These are phyloP conservation scores for Nymphicus hollandicus DNA, from an alignment of 2,113 vertebrate species.

Conservation along the genomic window DNA sequence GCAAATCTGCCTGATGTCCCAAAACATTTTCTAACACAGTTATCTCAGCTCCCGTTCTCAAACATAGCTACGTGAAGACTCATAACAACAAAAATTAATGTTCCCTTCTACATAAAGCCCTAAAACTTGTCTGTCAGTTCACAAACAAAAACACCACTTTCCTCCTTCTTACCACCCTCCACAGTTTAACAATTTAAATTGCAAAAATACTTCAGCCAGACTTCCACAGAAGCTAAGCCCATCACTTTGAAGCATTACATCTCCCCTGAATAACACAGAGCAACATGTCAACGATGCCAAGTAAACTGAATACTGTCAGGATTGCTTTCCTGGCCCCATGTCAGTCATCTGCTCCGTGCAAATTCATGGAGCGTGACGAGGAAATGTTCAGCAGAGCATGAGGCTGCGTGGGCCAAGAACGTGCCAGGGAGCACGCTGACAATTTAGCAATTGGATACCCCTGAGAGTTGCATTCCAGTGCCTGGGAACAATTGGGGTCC, in stretches of 20 bases:
- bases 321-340: neutral
- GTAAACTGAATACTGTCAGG: neutral
- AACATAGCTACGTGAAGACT: neutral
- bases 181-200: neutral
- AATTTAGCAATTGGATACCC: neutral
- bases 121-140: neutral
- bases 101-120: neutral
- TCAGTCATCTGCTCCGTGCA: neutral
- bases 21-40: neutral
- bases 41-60: neutral
- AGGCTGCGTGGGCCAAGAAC: neutral
- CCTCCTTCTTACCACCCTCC: neutral
- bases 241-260: neutral
- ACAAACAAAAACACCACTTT: neutral
- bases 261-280: neutral
- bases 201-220: neutral
- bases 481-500: fast-evolving
- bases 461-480: neutral
- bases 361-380: neutral
- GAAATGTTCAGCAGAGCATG: neutral
- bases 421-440: neutral
- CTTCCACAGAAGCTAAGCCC: neutral
- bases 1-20: neutral
- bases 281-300: neutral
- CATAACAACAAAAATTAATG: neutral